Conservation (phyloP, 2,888 invertebrate species). For the Galeruca laticollis region DNA sequence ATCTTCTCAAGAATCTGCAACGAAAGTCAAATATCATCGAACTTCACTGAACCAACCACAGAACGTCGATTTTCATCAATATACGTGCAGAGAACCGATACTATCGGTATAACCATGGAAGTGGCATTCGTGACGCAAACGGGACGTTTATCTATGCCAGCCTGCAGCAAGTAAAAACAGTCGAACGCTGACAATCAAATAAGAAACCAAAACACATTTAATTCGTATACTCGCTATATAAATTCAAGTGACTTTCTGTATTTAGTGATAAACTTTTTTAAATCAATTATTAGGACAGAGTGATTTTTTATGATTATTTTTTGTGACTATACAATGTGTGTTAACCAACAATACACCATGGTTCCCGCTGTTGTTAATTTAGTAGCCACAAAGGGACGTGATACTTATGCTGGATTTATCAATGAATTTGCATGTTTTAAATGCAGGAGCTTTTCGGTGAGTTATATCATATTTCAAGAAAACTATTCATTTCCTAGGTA, state of each 20-base stretch:
- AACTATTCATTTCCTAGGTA: background rate
- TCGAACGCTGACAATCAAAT: conserved; percentile 25
- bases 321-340: conserved; percentile 60
- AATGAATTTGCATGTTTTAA: conserved; percentile 63
- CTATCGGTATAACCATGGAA: conserved; percentile 45
- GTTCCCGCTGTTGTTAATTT: conserved; percentile 65
- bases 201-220: background rate
- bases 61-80: conserved; percentile 7
- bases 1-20: background rate
- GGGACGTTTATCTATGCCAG: conserved; percentile 53
- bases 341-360: conserved; percentile 64
- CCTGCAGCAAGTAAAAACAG: conserved; percentile 50
- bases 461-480: conserved; percentile 32
- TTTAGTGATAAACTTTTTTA: background rate
- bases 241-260: background rate
- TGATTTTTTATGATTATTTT: conserved; percentile 11
- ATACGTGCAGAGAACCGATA: conserved; percentile 21
- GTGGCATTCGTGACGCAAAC: conserved; percentile 54
- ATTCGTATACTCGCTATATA: background rate
- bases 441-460: conserved; percentile 63
- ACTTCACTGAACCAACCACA: conserved; percentile 1
- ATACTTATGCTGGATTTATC: conserved; percentile 64
- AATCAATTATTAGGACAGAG: background rate
- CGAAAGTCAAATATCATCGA: conserved; percentile 14
- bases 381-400: conserved; percentile 64